phyloP scores from a whole-genome alignment of 2,888 invertebrate genomes.

The Ophion obscuratus region DNA sequence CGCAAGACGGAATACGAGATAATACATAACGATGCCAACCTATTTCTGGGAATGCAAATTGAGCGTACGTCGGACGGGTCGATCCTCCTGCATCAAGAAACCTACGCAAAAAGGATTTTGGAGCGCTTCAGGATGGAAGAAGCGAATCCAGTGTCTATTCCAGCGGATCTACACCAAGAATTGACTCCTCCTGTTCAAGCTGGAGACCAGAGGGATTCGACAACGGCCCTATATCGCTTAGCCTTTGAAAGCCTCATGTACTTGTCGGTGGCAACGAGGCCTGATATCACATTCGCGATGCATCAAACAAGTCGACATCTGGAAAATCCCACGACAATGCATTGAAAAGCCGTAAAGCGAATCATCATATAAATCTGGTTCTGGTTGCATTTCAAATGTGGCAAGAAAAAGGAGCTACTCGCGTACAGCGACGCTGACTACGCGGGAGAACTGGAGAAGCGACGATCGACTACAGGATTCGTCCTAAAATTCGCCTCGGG shows the following conservation, averaged over 20 bases:
- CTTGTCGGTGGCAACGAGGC: slow-evolving; percentile 30
- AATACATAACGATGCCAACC: too few relatives aligned
- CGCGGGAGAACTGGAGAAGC: slow-evolving; percentile 63
- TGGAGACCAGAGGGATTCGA: too few relatives aligned
- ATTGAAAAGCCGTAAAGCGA: slow-evolving; percentile 55
- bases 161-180: slow-evolving; percentile 55
- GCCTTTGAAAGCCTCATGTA: background rate
- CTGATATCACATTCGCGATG: slow-evolving; percentile 28
- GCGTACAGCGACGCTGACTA: slow-evolving; percentile 69
- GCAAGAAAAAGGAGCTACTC: slow-evolving; percentile 27
- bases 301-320: slow-evolving; percentile 37
- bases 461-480: slow-evolving; percentile 71
- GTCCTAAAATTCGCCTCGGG: slow-evolving; percentile 64
- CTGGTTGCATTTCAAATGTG: slow-evolving; percentile 49
- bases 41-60: too few relatives aligned
- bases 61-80: too few relatives aligned
- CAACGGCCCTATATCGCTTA: too few relatives aligned
- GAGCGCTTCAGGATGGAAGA: too few relatives aligned
- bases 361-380: slow-evolving; percentile 44
- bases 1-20: too few relatives aligned
- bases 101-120: too few relatives aligned
- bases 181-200: background rate
- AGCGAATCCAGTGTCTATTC: slow-evolving; percentile 69
- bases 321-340: slow-evolving; percentile 31
- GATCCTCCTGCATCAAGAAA: too few relatives aligned